Base-by-base conservation (phyloP, 1,140 invertebrate species). In the Drosophila bocqueti region DNA sequence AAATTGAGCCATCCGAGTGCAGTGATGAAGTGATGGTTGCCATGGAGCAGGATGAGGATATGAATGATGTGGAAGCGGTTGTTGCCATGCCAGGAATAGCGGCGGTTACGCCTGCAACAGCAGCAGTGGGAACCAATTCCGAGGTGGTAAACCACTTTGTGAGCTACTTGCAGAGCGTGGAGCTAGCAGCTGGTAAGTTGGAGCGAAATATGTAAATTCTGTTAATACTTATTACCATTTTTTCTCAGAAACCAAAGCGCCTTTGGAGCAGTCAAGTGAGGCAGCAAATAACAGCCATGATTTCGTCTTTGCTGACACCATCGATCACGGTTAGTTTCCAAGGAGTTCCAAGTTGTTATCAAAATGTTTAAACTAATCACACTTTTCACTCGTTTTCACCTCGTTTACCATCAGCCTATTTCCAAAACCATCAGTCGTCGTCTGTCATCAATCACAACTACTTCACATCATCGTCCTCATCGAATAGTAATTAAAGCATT, bases 231-330 rank as follows among this genome's bases (percentile, higher is more conserved):
- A 15, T 21, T 29, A 21, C 13, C 18, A 4, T 29, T 18, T 55
- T 16, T 16, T 21, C 3, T 15, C 0, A 31, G 83, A 87, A 71
- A 90, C 84, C 85, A 87, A 87, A 90, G 85, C 65, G 71, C 67
- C 77, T 64, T 43, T 72, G 63, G 68, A 89, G 49, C 47, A 49
- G 10, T 57, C 63, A 65, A 78, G 42, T 29, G 59, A 83, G 55
- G 62, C 74, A 50, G 59, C 74, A 50, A 55, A 49, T 29, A 60
- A 52, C 63, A 63, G 54, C 67, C 85, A 85, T 69, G 90, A 92
- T 18, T 90, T 79, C 52, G 80, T 92, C 18, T 92, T 91, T 76
- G 76, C 90, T 42, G 82, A 87, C 60, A 90, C 90, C 43, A 78
- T 91, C 31, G 90, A 91, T 79, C 90, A 92, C 67, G 91, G 91